A percentile compares a stretch with the other conserved stretches of the same genome.
These are phyloP conservation scores for Diprion similis DNA, from an alignment of 1,140 invertebrate genomes.

Conservation along the genomic window DNA sequence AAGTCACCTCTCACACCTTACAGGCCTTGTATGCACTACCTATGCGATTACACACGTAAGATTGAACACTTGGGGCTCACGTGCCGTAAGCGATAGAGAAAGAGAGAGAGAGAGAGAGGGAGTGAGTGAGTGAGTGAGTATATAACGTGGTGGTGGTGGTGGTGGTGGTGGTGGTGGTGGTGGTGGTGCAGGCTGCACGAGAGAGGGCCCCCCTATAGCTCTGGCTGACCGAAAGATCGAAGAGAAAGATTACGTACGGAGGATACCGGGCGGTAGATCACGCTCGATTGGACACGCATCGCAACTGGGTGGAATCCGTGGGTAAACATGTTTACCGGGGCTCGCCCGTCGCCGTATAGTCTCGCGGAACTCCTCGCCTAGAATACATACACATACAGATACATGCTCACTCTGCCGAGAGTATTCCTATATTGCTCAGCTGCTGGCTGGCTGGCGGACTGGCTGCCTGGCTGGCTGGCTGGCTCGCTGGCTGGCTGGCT, in stretches of 20 bases:
- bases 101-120: too few species aligned
- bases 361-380: slow-evolving; percentile 3
- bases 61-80: too few species aligned
- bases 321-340: slow-evolving; percentile 7
- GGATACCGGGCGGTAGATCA: slow-evolving; percentile 1
- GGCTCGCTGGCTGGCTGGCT: not conserved
- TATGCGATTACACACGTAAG: too few species aligned
- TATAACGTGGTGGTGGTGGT: too few species aligned
- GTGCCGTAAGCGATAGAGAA: too few species aligned
- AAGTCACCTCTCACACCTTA: too few species aligned
- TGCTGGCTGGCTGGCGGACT: not conserved
- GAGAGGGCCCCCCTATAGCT: too few species aligned
- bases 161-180: too few species aligned
- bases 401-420: not conserved
- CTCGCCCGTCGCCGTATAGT: slow-evolving; percentile 6
- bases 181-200: too few species aligned
- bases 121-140: too few species aligned
- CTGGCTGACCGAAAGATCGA: not conserved
- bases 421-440: slow-evolving; percentile 5
- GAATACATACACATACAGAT: not conserved
- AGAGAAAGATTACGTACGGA: not conserved
- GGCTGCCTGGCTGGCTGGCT: too few species aligned
- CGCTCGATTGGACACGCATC: slow-evolving; percentile 1
- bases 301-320: slow-evolving; percentile 6
- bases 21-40: too few species aligned